Evolutionary conservation across 2,888 invertebrate genomes (phyloP), one percentile per base, ranked within the genome.

Genomic region (Ommatoiulus sabulosus): DNA sequence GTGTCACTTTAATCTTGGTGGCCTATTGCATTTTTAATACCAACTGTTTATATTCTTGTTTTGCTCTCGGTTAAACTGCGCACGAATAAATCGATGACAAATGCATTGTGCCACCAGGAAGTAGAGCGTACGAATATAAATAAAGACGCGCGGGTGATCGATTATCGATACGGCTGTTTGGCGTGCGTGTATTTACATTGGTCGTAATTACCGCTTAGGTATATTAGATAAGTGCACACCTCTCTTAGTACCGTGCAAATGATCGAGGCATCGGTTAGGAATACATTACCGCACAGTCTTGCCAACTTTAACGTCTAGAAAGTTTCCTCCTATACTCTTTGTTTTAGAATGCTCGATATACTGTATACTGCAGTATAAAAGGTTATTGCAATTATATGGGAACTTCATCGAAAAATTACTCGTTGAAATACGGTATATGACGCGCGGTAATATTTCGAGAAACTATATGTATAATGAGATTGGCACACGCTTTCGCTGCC

Each of bases 11-110:
- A 72, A 72, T 72, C 72, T 24, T 24, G 72, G 72, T 72, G 72
- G n/a, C 72, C 72, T 72, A n/a, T 72, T 72, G 72, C 24, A 72
- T 72, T 72, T 72, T 72, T 72, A 72, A 72, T 72, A 72, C 72
- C 24, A 72, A 72, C 72, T 72, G 72, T 72, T 72, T 72, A 24
- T 72, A 72, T 72, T 72, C 72, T 24, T 72, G 72, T 72, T 72
- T 24, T 72, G 72, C 24, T 72, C 72, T 72, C 10, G 72, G 72
- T 72, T 72, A 72, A 57, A 72, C 72, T 24, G 63, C 20, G 72
- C 24, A 72, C 7, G 72, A 72, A 72, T 72, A 72, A 72, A 72
- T 72, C 72, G 72, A 72, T 72, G 72, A 72, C 24, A 72, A 72
- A 72, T 72, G 72, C 72, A 72, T 72, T 72, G 72, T 24, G 24